These are phyloP conservation scores for Avahi laniger DNA, from an alignment of 2,797 vertebrate genomes.

Conservation along the genomic window DNA sequence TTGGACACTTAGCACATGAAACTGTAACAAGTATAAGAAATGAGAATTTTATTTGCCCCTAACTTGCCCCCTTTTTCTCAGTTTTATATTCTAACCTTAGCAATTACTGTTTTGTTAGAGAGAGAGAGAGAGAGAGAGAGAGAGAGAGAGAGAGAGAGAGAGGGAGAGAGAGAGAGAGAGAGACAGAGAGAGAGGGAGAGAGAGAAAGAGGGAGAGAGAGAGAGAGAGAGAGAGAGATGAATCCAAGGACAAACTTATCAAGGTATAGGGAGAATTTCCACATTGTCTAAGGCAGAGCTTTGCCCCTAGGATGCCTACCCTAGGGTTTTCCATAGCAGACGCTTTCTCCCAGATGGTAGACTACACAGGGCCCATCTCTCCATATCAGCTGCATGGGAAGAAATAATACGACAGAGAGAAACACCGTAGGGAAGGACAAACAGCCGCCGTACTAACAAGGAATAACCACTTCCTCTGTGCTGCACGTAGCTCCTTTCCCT, in stretches of 20 bases:
- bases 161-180: background rate
- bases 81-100: background rate
- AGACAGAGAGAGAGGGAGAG: background rate
- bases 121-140: background rate
- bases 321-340: background rate
- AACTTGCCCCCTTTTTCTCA: background rate
- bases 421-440: background rate
- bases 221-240: background rate
- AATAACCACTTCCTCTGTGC: background rate
- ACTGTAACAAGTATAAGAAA: background rate
- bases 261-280: background rate
- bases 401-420: background rate
- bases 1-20: background rate
- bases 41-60: background rate
- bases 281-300: background rate
- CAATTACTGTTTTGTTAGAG: background rate
- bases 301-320: background rate
- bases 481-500: background rate
- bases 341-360: background rate
- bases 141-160: background rate
- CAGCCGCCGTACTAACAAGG: background rate
- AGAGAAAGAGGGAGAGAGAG: background rate
- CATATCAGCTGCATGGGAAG: background rate
- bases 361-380: background rate
- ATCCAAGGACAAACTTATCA: background rate